These are phyloP conservation scores for Casuarius casuarius DNA, from an alignment of 2,113 vertebrate genomes.

Conservation along the genomic window DNA sequence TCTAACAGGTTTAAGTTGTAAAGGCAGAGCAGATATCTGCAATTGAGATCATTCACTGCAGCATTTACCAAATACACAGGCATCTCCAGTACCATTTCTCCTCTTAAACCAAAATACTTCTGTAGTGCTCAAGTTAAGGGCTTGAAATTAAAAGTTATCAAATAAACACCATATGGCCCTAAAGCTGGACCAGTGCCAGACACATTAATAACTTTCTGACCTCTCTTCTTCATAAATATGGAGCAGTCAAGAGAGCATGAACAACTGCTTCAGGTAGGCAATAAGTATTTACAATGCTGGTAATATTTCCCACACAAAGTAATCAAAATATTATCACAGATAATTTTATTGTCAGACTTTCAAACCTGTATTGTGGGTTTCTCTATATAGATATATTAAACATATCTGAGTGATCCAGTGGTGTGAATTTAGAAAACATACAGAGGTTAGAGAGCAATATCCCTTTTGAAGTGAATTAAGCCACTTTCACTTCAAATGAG, in stretches of 20 bases:
- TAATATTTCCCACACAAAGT: not conserved
- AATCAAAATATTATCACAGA: not conserved
- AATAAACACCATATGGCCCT: not conserved
- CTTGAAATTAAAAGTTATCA: conserved; percentile 10
- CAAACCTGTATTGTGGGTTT: not conserved
- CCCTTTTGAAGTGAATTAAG: not conserved
- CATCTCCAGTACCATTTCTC: not conserved
- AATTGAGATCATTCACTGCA: not conserved
- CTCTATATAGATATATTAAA: not conserved
- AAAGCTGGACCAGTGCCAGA: not conserved
- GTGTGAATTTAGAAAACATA: not conserved
- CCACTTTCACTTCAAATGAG: not conserved
- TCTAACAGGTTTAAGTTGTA: not conserved
- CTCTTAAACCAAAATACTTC: not conserved
- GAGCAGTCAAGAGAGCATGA: not conserved
- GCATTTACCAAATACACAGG: not conserved
- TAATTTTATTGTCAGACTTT: not conserved
- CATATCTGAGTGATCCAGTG: not conserved
- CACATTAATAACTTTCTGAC: not conserved
- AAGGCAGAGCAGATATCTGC: not conserved
- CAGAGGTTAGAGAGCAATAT: not conserved
- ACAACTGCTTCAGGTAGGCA: not conserved
- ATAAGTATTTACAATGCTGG: not conserved
- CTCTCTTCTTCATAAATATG: conserved; percentile 23
- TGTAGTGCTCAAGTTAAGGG: not conserved